Evolutionary conservation across 2,888 invertebrate species (phyloP).

Genomic region (Diarsia brunnea): DNA sequence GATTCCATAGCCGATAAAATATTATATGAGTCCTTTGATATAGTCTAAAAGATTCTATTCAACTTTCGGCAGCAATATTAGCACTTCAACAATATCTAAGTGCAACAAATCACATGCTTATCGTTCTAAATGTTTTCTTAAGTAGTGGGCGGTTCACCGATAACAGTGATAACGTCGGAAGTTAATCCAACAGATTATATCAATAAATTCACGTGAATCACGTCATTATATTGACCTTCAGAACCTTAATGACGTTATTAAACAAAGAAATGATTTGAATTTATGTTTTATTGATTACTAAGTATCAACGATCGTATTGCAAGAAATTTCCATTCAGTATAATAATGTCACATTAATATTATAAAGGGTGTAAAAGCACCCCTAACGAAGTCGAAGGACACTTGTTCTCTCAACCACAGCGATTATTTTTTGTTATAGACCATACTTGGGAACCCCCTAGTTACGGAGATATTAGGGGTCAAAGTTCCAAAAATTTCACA

Average conservation of each 20-base stretch:
- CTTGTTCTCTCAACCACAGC: too few relatives aligned
- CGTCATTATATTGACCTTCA: conserved; percentile 40
- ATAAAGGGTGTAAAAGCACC: too few relatives aligned
- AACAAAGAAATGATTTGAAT: conserved; percentile 22
- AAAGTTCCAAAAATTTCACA: too few relatives aligned
- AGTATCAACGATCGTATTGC: background rate
- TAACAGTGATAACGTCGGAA: conserved; percentile 35
- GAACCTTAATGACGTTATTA: conserved; percentile 29
- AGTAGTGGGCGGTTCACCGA: conserved; percentile 31
- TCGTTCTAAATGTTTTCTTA: conserved; percentile 24
- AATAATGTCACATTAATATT: background rate
- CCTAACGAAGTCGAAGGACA: too few relatives aligned
- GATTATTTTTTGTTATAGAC: too few relatives aligned
- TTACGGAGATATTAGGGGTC: too few relatives aligned
- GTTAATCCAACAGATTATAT: conserved; percentile 45
- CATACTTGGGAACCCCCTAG: too few relatives aligned
- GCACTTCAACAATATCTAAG: conserved; percentile 5
- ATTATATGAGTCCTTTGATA: background rate
- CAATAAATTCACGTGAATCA: conserved; percentile 30
- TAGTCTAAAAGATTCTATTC: background rate
- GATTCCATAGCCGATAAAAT: background rate
- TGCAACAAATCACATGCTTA: conserved; percentile 20
- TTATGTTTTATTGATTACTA: conserved; percentile 11
- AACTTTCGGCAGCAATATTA: background rate
- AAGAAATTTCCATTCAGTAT: conserved; percentile 4